Evolutionary conservation across 2,113 vertebrate genomes (phyloP).

Genomic region (Syngnathus typhle): DNA sequence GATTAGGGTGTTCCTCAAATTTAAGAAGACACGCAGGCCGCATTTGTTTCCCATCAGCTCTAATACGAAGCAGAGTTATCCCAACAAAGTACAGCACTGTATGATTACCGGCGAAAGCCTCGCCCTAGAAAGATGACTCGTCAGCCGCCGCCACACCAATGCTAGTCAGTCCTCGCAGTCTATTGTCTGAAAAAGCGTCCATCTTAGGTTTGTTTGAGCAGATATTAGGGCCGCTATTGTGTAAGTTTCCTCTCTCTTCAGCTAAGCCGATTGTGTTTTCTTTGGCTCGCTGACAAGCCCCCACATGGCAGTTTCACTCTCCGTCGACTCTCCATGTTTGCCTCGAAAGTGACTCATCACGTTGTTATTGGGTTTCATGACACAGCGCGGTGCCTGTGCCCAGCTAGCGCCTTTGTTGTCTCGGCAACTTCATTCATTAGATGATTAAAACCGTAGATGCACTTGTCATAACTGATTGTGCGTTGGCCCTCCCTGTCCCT

Average conservation of each 20-base stretch:
- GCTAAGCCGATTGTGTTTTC: constrained; percentile 54
- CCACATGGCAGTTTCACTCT: constrained; percentile 47
- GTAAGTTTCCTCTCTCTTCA: constrained; percentile 40
- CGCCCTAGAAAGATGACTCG: constrained; percentile 32
- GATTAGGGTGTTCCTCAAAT: constrained; percentile 46
- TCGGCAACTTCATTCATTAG: constrained; percentile 56
- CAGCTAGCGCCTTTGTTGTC: constrained; percentile 49
- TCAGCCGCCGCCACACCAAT: constrained; percentile 35
- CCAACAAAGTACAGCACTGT: constrained; percentile 42
- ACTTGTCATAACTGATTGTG: constrained; percentile 50
- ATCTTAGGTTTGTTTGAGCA: constrained; percentile 62
- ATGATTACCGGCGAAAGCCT: constrained; percentile 40
- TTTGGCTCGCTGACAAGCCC: constrained; percentile 56
- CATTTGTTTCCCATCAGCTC: constrained; percentile 67
- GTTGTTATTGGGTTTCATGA: constrained; percentile 53
- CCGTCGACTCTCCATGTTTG: constrained; percentile 36
- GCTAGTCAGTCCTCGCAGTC: constrained; percentile 22
- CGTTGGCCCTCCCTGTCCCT: constrained; percentile 43
- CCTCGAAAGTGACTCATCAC: constrained; percentile 48
- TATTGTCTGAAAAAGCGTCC: constrained; percentile 49
- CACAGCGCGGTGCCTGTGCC: constrained; percentile 39
- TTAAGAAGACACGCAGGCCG: constrained; percentile 40
- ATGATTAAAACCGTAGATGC: constrained; percentile 48
- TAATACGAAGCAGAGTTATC: constrained; percentile 49
- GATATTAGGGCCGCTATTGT: constrained; percentile 56